These are phyloP conservation scores for human DNA, from an alignment of 2,113 vertebrate genomes.

Conservation along the genomic window DNA sequence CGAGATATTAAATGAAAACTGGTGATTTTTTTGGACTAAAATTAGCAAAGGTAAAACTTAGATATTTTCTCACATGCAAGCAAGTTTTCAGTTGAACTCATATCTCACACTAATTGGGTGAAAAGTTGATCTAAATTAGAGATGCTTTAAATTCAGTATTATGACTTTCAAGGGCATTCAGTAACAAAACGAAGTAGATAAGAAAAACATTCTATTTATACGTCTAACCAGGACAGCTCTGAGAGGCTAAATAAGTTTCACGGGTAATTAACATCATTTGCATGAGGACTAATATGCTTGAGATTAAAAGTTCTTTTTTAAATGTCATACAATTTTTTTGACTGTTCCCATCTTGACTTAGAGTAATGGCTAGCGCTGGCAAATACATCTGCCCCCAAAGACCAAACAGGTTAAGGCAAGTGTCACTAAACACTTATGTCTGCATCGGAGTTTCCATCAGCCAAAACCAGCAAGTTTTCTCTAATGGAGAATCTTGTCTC, in stretches of 20 bases:
- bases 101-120: not conserved
- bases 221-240: conserved; percentile 17
- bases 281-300: conserved; percentile 15
- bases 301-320: not conserved
- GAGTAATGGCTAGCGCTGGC: not conserved
- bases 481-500: not conserved
- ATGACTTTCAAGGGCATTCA: conserved; percentile 42
- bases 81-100: not conserved
- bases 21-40: not conserved
- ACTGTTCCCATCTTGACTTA: not conserved
- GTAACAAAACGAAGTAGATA: not conserved
- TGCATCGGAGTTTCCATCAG: not conserved
- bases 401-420: not conserved
- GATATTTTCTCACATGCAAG: not conserved
- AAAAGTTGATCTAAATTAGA: not conserved
- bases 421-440: not conserved
- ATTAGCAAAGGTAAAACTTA: not conserved
- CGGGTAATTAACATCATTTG: conserved; percentile 40
- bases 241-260: conserved; percentile 30
- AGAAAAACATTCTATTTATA: conserved; percentile 39
- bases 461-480: not conserved
- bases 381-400: not conserved
- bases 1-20: not conserved
- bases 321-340: not conserved
- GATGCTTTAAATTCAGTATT: not conserved